A percentile compares a stretch with the other conserved stretches of the same genome.
These are phyloP conservation scores for Sarcophaga bullata DNA, from an alignment of 1,140 invertebrate genomes.

Conservation along the genomic window DNA sequence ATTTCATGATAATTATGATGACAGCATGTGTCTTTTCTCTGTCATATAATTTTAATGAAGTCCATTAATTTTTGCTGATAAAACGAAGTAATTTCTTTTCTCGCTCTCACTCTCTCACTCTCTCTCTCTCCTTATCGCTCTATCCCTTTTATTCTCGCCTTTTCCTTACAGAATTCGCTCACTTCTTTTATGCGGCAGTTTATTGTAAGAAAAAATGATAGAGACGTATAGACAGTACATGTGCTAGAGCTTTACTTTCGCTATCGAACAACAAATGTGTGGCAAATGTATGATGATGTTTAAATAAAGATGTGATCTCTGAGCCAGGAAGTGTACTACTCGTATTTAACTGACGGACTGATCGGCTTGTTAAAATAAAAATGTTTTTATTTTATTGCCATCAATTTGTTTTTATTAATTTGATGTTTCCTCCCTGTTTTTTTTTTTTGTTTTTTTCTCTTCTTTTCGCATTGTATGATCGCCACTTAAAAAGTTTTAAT, in stretches of 20 bases:
- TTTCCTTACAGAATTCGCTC: background rate
- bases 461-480: too few species aligned
- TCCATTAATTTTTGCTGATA: constrained; percentile 31
- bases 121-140: background rate
- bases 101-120: background rate
- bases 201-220: background rate
- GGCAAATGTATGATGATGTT: background rate
- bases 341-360: background rate
- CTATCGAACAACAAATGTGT: background rate
- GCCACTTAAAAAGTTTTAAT: too few species aligned
- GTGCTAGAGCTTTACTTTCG: background rate
- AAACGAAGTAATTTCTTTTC: background rate
- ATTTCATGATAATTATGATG: constrained; percentile 39
- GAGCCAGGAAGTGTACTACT: too few species aligned
- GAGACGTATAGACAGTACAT: background rate
- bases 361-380: background rate
- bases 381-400: constrained; percentile 15
- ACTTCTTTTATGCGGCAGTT: too few species aligned
- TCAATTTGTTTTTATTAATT: too few species aligned
- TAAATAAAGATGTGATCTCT: background rate
- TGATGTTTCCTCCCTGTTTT: too few species aligned
- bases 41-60: constrained; percentile 37
- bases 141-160: background rate
- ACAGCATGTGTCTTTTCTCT: constrained; percentile 33
- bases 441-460: too few species aligned